Conservation (phyloP, 2,113 vertebrate genomes). For the Mastomys coucha region DNA sequence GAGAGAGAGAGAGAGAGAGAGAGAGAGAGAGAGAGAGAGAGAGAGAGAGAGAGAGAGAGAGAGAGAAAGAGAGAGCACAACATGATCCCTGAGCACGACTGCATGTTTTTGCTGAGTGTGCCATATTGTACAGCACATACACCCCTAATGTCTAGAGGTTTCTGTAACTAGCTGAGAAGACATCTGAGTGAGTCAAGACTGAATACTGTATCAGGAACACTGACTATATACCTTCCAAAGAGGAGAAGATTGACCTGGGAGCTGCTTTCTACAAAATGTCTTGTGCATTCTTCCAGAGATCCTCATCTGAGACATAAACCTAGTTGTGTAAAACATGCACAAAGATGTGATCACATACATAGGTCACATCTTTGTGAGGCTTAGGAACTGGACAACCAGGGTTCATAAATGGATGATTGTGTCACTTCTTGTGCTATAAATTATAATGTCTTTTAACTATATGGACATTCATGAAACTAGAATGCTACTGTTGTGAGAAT, state of each 20-base stretch:
- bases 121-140: background rate
- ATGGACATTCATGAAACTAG: too few relatives aligned
- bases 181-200: background rate
- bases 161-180: background rate
- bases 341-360: background rate
- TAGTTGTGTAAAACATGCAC: too few relatives aligned
- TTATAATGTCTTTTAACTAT: background rate
- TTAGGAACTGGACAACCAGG: background rate
- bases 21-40: too few relatives aligned
- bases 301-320: background rate
- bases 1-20: background rate
- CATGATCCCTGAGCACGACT: background rate
- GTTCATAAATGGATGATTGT: background rate
- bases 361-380: background rate
- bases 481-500: background rate
- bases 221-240: background rate
- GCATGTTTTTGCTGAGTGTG: too few relatives aligned
- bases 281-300: background rate
- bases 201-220: background rate
- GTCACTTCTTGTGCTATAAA: background rate
- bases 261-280: background rate
- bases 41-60: too few relatives aligned
- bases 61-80: background rate
- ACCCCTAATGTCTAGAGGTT: background rate
- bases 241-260: background rate